Percentiles rank a stretch among this genome's conserved stretches.
phyloP scores from a whole-genome alignment of 1,140 invertebrate genomes.

The Episyrphus balteatus region DNA sequence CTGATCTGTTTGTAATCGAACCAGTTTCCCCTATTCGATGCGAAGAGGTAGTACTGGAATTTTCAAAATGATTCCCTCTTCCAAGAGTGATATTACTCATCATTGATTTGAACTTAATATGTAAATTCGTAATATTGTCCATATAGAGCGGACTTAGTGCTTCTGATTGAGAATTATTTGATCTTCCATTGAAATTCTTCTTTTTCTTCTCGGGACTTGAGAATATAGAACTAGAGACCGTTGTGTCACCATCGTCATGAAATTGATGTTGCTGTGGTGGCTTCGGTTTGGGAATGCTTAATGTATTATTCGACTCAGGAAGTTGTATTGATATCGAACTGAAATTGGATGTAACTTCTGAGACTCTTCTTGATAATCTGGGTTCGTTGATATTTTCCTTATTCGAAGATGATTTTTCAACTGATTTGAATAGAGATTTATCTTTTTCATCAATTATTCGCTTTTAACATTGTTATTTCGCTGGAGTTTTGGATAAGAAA shows the following conservation, averaged over 20 bases:
- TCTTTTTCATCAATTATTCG: background rate
- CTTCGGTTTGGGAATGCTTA: background rate
- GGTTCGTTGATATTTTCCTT: background rate
- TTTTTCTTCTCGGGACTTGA: constrained; percentile 11
- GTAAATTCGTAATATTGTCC: constrained; percentile 9
- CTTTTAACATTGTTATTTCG: background rate
- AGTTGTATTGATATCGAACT: constrained; percentile 4
- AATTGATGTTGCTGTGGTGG: background rate
- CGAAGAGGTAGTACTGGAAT: too few relatives aligned
- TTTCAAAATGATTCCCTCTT: background rate
- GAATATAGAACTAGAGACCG: constrained; percentile 11
- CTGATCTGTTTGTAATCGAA: background rate
- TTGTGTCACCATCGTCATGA: constrained; percentile 8
- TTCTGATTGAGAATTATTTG: background rate
- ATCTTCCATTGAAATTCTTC: background rate
- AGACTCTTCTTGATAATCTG: background rate
- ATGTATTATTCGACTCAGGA: constrained; percentile 5
- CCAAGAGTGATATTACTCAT: background rate
- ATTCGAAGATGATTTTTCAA: background rate
- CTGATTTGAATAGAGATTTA: background rate
- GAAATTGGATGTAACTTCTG: constrained; percentile 5
- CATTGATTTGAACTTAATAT: constrained; percentile 5
- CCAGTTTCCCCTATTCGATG: background rate
- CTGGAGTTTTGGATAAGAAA: background rate
- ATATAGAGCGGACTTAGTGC: constrained; percentile 10